These are phyloP conservation scores for Neomorphus geoffroyi DNA, from an alignment of 2,797 vertebrate genomes.

Conservation along the genomic window DNA sequence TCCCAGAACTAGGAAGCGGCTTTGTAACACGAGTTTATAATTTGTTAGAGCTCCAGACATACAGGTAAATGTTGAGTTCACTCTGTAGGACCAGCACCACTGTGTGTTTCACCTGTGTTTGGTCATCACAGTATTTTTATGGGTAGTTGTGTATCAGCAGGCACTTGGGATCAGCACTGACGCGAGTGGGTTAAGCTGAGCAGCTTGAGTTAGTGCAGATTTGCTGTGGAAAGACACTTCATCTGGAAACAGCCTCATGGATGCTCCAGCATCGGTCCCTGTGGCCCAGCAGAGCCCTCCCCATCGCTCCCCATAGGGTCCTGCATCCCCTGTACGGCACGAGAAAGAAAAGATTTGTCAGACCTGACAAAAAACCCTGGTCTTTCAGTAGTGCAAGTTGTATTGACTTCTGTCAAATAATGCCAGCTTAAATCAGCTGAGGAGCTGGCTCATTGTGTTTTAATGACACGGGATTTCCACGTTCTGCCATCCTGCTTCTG, in stretches of 20 bases:
- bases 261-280: too few species aligned
- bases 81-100: neutral
- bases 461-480: neutral
- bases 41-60: neutral
- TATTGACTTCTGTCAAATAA: neutral
- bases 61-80: neutral
- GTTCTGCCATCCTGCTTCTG: neutral
- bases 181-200: neutral
- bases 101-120: neutral
- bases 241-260: fast-evolving
- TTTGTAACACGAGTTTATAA: neutral
- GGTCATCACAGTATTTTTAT: fast-evolving
- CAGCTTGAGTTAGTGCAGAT: neutral
- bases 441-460: neutral
- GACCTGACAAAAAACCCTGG: neutral
- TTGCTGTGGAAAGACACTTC: neutral
- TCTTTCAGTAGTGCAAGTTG: neutral
- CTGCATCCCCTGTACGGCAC: neutral
- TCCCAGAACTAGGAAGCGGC: neutral
- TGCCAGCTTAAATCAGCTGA: neutral
- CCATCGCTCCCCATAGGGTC: neutral
- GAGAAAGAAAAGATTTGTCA: neutral
- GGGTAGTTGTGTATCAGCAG: neutral
- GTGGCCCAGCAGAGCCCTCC: neutral
- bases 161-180: neutral